A percentile compares a stretch with the other conserved stretches of the same genome.
phyloP scores from a whole-genome alignment of 2,888 invertebrate genomes.

The Lochmaea crataegi region DNA sequence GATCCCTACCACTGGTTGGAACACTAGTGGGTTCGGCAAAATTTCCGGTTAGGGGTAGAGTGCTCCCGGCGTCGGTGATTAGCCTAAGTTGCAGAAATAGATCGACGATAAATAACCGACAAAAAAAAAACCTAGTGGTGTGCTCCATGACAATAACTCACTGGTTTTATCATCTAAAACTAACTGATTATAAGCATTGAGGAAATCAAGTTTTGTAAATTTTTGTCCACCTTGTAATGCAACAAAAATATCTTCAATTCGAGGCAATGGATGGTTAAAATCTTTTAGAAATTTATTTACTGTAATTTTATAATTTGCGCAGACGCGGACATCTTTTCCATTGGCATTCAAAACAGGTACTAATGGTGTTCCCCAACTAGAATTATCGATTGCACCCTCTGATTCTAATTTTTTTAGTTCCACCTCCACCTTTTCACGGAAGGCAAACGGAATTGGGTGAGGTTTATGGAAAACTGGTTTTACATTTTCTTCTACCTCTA shows the following conservation, averaged over 20 bases:
- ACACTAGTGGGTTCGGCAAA: too few species aligned
- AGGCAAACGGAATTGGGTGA: constrained; percentile 23
- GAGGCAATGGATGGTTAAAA: constrained; percentile 35
- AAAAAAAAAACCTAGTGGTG: too few species aligned
- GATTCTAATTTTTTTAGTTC: constrained; percentile 35
- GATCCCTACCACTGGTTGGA: too few species aligned
- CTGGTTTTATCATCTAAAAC: constrained; percentile 15
- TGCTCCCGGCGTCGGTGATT: too few species aligned
- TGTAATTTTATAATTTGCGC: constrained; percentile 53
- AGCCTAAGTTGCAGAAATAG: too few species aligned
- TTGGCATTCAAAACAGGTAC: constrained; percentile 37
- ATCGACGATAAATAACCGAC: too few species aligned
- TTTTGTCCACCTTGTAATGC: constrained; percentile 32
- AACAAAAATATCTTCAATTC: constrained; percentile 35
- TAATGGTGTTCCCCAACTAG: constrained; percentile 36
- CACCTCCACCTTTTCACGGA: constrained; percentile 20
- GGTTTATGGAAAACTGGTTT: constrained; percentile 32
- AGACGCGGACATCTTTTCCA: constrained; percentile 40
- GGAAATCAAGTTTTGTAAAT: constrained; percentile 21
- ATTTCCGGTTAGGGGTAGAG: too few species aligned
- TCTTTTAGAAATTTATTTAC: constrained; percentile 24
- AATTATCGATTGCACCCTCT: constrained; percentile 22
- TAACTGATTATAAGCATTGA: constrained; percentile 17
- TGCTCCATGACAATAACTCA: constrained; percentile 44
- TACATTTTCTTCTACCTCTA: constrained; percentile 15